phyloP scores from a whole-genome alignment of 2,888 invertebrate genomes.

The Sturmia bella region DNA sequence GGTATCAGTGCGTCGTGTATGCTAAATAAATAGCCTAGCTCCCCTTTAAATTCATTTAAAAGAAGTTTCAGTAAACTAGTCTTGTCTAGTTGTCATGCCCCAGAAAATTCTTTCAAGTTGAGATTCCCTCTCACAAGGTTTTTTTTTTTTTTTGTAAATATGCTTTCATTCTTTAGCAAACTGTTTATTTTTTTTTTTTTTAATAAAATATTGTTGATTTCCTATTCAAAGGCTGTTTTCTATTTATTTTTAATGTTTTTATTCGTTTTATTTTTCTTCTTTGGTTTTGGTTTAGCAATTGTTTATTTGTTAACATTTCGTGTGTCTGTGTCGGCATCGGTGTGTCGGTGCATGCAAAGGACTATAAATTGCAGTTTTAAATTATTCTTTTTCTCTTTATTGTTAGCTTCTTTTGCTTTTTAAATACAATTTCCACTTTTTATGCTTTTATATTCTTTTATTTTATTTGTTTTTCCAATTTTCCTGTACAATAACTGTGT shows the following conservation, averaged over 20 bases:
- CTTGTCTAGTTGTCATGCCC: too few species aligned
- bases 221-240: slow-evolving; percentile 41
- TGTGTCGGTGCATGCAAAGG: slow-evolving; percentile 34
- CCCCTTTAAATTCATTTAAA: too few species aligned
- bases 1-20: too few species aligned
- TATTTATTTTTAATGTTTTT: slow-evolving; percentile 29
- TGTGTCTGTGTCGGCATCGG: slow-evolving; percentile 1
- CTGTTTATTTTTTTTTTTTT: not conserved
- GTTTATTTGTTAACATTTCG: slow-evolving; percentile 44
- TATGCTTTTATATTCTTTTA: not conserved
- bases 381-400: slow-evolving; percentile 23
- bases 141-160: not conserved
- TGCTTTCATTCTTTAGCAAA: slow-evolving; percentile 6
- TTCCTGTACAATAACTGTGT: slow-evolving; percentile 44
- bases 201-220: slow-evolving; percentile 54
- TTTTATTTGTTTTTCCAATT: slow-evolving; percentile 37
- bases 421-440: slow-evolving; percentile 30
- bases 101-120: too few species aligned
- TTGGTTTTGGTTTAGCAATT: slow-evolving; percentile 28
- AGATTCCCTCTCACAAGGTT: too few species aligned
- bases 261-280: slow-evolving; percentile 38
- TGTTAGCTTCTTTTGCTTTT: slow-evolving; percentile 31
- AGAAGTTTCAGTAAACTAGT: too few species aligned
- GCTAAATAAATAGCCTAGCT: too few species aligned
- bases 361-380: slow-evolving; percentile 60